Conservation (phyloP, 2,113 vertebrate species). For the Otocyon megalotis region DNA sequence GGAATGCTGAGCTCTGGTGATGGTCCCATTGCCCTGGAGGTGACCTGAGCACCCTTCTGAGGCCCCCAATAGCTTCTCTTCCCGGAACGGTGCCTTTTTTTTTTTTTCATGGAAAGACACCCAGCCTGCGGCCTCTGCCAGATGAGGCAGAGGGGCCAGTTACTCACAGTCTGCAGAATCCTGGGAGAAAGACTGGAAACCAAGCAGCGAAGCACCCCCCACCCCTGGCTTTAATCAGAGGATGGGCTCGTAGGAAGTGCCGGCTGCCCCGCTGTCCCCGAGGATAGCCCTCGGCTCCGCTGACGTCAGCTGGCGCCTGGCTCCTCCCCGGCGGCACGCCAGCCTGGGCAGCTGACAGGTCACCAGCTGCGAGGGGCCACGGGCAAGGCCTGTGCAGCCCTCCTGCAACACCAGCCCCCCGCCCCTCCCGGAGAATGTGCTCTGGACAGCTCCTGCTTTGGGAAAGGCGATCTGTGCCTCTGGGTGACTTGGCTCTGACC, state of each 20-base stretch:
- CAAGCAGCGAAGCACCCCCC: not conserved
- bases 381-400: not conserved
- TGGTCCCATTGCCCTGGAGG: not conserved
- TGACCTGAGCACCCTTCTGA: not conserved
- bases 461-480: not conserved
- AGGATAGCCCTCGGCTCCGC: not conserved
- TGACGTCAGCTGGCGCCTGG: not conserved
- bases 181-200: not conserved
- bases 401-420: not conserved
- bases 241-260: not conserved
- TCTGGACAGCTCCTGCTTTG: not conserved
- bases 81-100: too few relatives aligned
- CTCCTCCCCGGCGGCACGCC: rapidly evolving
- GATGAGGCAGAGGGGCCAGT: not conserved
- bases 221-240: not conserved
- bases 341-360: not conserved
- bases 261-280: rapidly evolving
- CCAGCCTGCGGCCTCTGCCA: not conserved
- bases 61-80: not conserved
- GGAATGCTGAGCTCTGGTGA: not conserved
- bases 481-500: not conserved
- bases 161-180: not conserved
- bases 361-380: not conserved
- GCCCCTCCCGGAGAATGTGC: not conserved
- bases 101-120: not conserved